A percentile compares a stretch with the other conserved stretches of the same genome.
phyloP scores from a whole-genome alignment of 2,113 vertebrate species.

The Eidolon helvum region DNA sequence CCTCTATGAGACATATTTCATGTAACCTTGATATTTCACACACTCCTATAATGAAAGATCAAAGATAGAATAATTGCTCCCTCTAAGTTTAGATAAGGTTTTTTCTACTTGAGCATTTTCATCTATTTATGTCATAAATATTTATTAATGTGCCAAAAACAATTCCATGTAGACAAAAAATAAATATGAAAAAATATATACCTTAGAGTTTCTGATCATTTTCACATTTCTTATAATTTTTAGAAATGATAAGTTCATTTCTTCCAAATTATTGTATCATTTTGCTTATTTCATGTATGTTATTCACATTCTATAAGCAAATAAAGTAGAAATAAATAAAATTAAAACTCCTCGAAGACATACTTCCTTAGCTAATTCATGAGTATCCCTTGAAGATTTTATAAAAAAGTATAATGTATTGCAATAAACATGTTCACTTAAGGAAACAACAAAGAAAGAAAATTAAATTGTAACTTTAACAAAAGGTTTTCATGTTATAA shows the following conservation, averaged over 20 bases:
- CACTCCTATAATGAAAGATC: neutral
- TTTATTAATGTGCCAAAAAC: neutral
- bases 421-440: neutral
- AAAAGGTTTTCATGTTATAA: neutral
- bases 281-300: neutral
- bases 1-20: neutral
- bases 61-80: neutral
- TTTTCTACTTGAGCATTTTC: neutral
- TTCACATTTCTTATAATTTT: neutral
- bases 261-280: neutral
- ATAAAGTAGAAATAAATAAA: neutral
- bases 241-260: neutral
- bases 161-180: neutral
- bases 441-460: neutral
- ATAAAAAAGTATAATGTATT: neutral
- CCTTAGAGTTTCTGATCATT: neutral
- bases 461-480: neutral
- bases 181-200: neutral
- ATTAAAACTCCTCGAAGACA: neutral
- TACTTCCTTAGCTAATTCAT: neutral
- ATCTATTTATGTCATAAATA: neutral
- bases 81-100: neutral
- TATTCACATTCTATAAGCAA: neutral
- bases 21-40: neutral
- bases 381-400: neutral